These are phyloP conservation scores for Epinephelus lanceolatus DNA, from an alignment of 2,113 vertebrate genomes.

Conservation along the genomic window DNA sequence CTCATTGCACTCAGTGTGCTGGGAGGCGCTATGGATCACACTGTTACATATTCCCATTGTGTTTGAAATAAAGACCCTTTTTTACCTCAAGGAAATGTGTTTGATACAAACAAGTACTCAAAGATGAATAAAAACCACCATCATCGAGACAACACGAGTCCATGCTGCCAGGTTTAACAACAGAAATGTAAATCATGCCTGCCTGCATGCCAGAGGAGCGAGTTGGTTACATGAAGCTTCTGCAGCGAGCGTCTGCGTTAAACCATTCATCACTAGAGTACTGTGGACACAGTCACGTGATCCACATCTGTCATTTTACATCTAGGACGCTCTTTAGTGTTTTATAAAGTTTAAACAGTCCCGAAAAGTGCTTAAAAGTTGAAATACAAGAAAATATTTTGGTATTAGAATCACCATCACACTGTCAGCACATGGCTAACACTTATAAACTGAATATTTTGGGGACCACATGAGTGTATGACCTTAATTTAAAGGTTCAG, in stretches of 20 bases:
- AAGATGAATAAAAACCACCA: background rate
- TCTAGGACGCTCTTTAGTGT: background rate
- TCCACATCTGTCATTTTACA: background rate
- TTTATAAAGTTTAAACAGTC: constrained; percentile 10
- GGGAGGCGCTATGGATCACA: too few relatives aligned
- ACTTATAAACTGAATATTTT: background rate
- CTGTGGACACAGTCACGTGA: background rate
- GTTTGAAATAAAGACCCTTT: background rate
- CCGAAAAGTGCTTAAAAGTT: constrained; percentile 34
- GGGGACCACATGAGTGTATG: background rate
- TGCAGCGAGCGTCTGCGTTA: background rate
- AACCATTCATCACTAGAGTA: background rate
- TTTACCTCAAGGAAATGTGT: constrained; percentile 18
- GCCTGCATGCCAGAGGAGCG: constrained; percentile 3
- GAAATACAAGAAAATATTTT: constrained; percentile 17
- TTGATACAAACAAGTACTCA: constrained; percentile 52
- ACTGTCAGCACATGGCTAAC: background rate
- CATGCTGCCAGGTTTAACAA: constrained; percentile 35
- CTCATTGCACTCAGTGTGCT: background rate
- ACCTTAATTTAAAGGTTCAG: background rate
- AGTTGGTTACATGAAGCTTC: constrained; percentile 9
- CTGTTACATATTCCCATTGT: background rate
- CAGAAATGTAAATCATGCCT: constrained; percentile 11
- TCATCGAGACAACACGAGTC: background rate
- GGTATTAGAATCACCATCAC: background rate